Percentiles rank a stretch among this genome's conserved stretches.
These are phyloP conservation scores for Achroia grisella DNA, from an alignment of 1,140 invertebrate genomes.

Conservation along the genomic window DNA sequence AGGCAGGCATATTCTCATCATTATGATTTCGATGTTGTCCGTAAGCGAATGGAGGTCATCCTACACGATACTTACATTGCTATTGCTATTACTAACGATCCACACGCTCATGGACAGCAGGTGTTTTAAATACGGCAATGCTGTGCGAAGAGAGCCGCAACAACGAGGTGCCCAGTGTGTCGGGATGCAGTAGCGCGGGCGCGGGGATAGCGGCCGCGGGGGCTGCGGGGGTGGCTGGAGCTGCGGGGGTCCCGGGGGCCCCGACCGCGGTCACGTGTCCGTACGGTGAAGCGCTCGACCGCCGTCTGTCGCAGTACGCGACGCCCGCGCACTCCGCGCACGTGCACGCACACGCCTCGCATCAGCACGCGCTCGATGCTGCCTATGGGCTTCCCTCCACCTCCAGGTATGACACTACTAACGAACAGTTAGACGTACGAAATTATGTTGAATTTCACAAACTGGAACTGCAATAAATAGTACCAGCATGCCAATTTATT, in stretches of 20 bases:
- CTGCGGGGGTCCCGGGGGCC: conserved; percentile 38
- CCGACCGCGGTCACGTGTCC: conserved; percentile 35
- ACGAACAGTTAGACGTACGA: too few species aligned
- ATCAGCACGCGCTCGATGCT: conserved; percentile 33
- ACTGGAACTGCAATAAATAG: too few species aligned
- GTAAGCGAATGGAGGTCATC: too few species aligned
- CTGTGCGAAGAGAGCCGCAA: conserved; percentile 40
- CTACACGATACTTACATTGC: too few species aligned
- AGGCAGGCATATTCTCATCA: too few species aligned
- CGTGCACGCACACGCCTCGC: conserved; percentile 8
- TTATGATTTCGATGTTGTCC: too few species aligned
- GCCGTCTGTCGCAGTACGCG: conserved; percentile 9
- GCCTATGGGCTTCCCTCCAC: conserved; percentile 49
- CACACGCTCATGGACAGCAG: too few species aligned
- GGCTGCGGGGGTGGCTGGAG: conserved; percentile 33
- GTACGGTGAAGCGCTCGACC: conserved; percentile 31
- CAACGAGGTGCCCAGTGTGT: conserved; percentile 27
- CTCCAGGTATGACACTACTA: conserved; percentile 20
- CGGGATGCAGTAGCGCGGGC: conserved; percentile 8
- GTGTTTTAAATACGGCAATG: conserved; percentile 33
- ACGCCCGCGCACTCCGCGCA: conserved; percentile 5
- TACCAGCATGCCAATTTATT: too few species aligned
- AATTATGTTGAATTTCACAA: too few species aligned
- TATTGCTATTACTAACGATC: too few species aligned
- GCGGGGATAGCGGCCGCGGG: not conserved